Base-by-base conservation (phyloP, 2,113 vertebrate species). In the Anthoscopus minutus region DNA sequence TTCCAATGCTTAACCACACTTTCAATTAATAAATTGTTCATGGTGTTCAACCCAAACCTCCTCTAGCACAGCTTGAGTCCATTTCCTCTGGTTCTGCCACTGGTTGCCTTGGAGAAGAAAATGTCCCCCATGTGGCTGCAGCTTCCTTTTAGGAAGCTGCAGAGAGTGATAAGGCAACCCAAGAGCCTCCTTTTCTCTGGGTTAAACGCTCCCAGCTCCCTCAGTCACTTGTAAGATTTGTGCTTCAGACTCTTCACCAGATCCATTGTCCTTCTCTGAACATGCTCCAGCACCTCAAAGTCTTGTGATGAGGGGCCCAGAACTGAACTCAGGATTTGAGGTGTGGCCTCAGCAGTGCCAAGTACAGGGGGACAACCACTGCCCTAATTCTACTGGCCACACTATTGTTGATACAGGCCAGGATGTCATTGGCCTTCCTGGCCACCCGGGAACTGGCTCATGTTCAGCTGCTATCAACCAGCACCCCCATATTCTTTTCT, bases 91-190 rank as follows among this genome's bases (percentile, higher is more conserved):
- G 9, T 28, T 61, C 40, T 42, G 10, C 38, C 35, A 10, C 12
- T 33, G 31, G 25, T 16, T 54, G 30, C 31, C 47, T 7, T 6
- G 12, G 47, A 62, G 64, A 62, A 89, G 54, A 13, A 42, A 82
- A 48, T 0, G 0, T 42, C 14, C 10, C 21, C 21, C 48, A 33
- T 0, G 0, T 24, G 40, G 47, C 54, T 69, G 57, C 54, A 61
- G 15, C 4, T 25, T 83, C 40, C 27, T 24, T n/a, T 48, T 31
- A 38, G 62, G 18, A 12, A 48, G 15, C 4, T 69, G 15, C 13
- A 69, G 35, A 47, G 30, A 61, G 17, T 12, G 18, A 9, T 11
- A 54, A 35, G 25, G 5, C 9, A n/a, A 5, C 7, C 4, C n/a
- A 4, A 1, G 3, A 31, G 24, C 10, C 21, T 42, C 31, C 22